Evolutionary conservation across 1,140 invertebrate species (phyloP), one percentile per base, ranked within the genome.

Genomic region (Hylaeus anthracinus): DNA sequence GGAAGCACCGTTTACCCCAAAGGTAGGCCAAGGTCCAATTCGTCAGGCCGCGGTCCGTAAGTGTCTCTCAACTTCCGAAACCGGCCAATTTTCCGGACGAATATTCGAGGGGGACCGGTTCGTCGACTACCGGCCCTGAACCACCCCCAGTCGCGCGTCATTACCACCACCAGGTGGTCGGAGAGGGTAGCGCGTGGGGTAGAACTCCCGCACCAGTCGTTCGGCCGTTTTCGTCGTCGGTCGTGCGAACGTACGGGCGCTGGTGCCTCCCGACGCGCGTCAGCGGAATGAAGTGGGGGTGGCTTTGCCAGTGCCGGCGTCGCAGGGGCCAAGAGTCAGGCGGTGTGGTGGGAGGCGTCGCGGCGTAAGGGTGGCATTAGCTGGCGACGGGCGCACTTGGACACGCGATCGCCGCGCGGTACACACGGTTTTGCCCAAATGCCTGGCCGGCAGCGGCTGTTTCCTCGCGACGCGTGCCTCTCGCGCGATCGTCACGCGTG

Each of bases 401-500:
- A 85, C 84, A 85, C 84, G 83, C 84, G 83, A 86, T 85, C 73
- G 67, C 56, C 60, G 79, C 80, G 79, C 72, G 83, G 69, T 56
- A 63, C 48, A 72, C 72, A 64, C 78, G 53, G 58, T 67, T 63
- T 9, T 56, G 26, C 60, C 51, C 73, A 72, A 85, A 85, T 82
- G 83, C 64, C 72, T 85, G 48, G 67, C 78, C 71, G 72, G 67
- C 78, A 51, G 75, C 79, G 58, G 73, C 55, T 82, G 81, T 82
- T 78, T 82, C 58, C 83, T 67, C 79, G 83, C 83, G 84, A 85
- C 79, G 84, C 84, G 84, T 85, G 84, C 79, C 79, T 78, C 67
- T 81, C 84, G 83, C 83, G 79, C 73, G 83, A 85, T 85, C 84
- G 72, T 74, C 78, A 85, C 83, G 83, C 83, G 84, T 73, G 73